These are phyloP conservation scores for Aurelia aurita complex sp. Pacific DNA, from an alignment of 30 jellyfish, hydroid and myxozoan species.

Conservation along the genomic window DNA sequence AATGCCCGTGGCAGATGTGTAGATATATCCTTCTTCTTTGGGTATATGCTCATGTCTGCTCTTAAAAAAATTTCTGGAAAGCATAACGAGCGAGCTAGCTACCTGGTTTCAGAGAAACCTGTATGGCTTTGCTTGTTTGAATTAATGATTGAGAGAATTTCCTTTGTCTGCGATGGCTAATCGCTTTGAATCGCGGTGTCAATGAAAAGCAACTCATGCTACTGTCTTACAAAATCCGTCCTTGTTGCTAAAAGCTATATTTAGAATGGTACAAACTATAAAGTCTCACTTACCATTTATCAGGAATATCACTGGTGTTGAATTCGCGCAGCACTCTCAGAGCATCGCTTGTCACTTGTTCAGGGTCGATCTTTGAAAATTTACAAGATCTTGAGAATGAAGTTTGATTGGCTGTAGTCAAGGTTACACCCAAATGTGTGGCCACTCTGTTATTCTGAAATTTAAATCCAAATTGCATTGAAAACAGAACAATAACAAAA, in stretches of 20 bases:
- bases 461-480: background rate
- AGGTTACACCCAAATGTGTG: slow-evolving; percentile 62
- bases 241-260: too few species aligned
- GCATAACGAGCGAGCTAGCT: too few species aligned
- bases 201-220: too few species aligned
- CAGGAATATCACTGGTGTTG: slow-evolving; percentile 46
- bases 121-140: too few species aligned
- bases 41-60: too few species aligned
- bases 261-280: background rate
- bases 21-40: too few species aligned
- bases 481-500: background rate
- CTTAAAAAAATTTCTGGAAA: background rate
- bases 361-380: slow-evolving; percentile 54
- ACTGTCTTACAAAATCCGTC: too few species aligned
- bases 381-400: slow-evolving; percentile 71
- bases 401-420: slow-evolving; percentile 17
- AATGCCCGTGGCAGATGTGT: too few species aligned
- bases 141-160: too few species aligned
- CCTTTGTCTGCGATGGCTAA: too few species aligned
- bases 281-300: slow-evolving; percentile 43
- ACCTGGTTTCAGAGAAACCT: too few species aligned
- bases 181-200: too few species aligned
- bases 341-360: slow-evolving; percentile 58
- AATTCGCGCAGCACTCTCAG: slow-evolving; percentile 65
- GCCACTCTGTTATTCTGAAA: slow-evolving; percentile 89